Percentiles rank a stretch among this genome's conserved stretches.
phyloP scores from a whole-genome alignment of 1,140 invertebrate species.

The Drosophila repletoides region DNA sequence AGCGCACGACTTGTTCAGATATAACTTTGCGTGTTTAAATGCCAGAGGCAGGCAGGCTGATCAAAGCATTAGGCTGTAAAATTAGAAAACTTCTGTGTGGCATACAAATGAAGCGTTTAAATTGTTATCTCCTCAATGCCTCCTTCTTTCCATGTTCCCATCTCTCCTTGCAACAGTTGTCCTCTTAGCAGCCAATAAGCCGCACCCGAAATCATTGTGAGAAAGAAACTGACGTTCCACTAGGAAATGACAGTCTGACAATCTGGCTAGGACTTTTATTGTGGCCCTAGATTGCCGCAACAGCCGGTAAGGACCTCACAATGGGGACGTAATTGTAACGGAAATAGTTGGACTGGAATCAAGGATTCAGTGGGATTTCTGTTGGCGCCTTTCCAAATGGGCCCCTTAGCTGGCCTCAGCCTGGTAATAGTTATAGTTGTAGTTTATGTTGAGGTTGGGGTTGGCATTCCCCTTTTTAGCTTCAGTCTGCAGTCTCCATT shows the following conservation, averaged over 20 bases:
- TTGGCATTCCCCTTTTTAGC: not conserved
- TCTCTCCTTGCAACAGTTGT: conserved; percentile 28
- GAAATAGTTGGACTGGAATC: conserved; percentile 38
- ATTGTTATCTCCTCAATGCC: conserved; percentile 15
- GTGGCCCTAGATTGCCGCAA: conserved; percentile 47
- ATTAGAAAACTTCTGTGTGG: conserved; percentile 23
- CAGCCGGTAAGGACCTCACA: conserved; percentile 34
- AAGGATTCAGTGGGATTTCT: conserved; percentile 31
- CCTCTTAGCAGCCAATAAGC: conserved; percentile 59
- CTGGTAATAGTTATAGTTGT: conserved; percentile 18
- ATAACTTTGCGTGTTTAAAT: not conserved
- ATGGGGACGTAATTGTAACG: conserved; percentile 46
- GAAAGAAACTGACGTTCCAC: conserved; percentile 15
- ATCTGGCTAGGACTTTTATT: conserved; percentile 56
- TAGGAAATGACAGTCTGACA: conserved; percentile 33
- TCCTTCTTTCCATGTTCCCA: not conserved
- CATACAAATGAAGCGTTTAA: conserved; percentile 32
- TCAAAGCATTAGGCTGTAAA: conserved; percentile 24
- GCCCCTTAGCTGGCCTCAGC: conserved; percentile 20
- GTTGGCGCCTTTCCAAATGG: conserved; percentile 42
- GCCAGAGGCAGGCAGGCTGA: not conserved
- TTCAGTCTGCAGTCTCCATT: not conserved
- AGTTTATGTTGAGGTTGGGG: not conserved
- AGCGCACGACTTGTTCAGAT: not conserved
- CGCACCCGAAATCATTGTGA: conserved; percentile 24